Evolutionary conservation across 2,797 vertebrate species (phyloP).

Genomic region (Hyperoplus immaculatus): DNA sequence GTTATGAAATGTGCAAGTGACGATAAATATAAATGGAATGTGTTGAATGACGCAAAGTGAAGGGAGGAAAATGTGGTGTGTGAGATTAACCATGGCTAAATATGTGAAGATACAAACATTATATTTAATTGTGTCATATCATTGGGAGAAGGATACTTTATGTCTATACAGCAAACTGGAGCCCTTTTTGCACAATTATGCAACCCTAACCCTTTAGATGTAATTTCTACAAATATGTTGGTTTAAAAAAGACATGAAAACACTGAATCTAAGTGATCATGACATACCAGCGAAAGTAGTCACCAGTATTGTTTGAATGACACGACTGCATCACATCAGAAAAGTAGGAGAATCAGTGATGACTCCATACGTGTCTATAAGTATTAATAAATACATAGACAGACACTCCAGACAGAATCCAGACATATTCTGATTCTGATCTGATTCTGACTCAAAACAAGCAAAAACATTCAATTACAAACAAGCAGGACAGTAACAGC

Average conservation of each 20-base stretch:
- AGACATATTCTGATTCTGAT: no score
- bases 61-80: conserved; percentile 2
- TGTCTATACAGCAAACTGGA: not conserved
- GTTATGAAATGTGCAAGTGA: not conserved
- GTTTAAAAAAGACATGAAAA: not conserved
- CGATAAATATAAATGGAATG: not conserved
- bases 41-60: not conserved
- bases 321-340: not conserved
- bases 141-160: not conserved
- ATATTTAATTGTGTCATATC: not conserved
- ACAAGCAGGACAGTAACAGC: not conserved
- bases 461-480: not conserved
- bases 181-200: no score
- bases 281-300: not conserved
- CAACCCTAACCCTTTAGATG: not conserved
- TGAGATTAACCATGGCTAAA: not conserved
- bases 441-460: not conserved
- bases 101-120: no score
- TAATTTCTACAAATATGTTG: not conserved
- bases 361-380: not conserved
- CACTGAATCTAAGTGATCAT: not conserved
- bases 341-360: not conserved
- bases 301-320: not conserved
- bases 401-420: no score
- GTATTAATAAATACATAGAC: no score